A percentile compares a stretch with the other conserved stretches of the same genome.
These are phyloP conservation scores for Protonemura montana DNA, from an alignment of 2,888 invertebrate genomes.

Conservation along the genomic window DNA sequence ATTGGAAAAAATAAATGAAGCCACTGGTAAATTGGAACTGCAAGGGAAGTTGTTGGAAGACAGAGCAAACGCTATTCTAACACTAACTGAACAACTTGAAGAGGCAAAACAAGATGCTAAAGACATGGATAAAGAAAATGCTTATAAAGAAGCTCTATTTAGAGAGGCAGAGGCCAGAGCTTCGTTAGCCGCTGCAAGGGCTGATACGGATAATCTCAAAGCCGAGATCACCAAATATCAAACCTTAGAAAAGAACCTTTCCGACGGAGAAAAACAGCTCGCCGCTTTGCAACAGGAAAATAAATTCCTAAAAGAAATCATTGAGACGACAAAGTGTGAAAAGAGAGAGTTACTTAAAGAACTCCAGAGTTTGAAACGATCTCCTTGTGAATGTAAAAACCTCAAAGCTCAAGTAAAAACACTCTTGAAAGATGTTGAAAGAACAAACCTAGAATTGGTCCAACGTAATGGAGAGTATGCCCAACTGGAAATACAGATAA, in stretches of 20 bases:
- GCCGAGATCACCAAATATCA: neutral
- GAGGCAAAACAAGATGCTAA: neutral
- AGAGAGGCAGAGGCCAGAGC: neutral
- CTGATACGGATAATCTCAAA: neutral
- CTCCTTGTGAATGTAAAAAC: neutral
- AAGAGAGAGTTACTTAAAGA: neutral
- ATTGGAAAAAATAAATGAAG: neutral
- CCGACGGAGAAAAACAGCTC: neutral
- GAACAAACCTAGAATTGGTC: neutral
- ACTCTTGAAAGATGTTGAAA: neutral
- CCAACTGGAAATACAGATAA: neutral
- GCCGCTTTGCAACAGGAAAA: neutral
- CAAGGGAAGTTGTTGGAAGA: neutral
- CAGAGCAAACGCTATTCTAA: neutral
- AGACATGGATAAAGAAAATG: neutral
- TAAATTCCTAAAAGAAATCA: neutral
- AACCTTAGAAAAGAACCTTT: neutral
- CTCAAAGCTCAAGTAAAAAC: neutral
- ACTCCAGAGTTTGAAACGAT: neutral
- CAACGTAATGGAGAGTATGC: neutral
- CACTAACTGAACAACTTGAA: neutral
- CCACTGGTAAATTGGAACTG: neutral
- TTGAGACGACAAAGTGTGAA: neutral
- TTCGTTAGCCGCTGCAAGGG: neutral
- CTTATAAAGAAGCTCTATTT: neutral